Conservation (phyloP, 2,113 vertebrate species). For the Rhegmatorhina hoffmannsi region DNA sequence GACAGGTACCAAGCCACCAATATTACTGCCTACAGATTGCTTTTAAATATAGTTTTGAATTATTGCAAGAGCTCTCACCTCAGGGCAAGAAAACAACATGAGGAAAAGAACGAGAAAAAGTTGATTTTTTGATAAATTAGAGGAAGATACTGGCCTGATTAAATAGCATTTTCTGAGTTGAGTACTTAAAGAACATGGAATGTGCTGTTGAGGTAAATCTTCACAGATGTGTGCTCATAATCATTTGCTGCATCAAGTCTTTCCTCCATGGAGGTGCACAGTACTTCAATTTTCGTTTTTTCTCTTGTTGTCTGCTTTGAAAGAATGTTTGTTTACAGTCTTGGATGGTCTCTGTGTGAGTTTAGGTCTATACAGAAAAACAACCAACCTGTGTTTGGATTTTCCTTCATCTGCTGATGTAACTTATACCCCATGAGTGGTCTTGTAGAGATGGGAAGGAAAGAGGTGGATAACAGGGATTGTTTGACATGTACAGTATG, state of each 20-base stretch:
- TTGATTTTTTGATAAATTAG: neutral
- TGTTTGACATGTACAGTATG: fast-evolving
- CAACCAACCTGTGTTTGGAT: neutral
- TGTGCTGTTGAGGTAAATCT: neutral
- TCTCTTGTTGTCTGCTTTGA: neutral
- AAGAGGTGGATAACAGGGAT: neutral
- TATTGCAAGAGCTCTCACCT: neutral
- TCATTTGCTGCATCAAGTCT: neutral
- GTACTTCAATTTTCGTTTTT: neutral
- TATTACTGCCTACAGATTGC: neutral
- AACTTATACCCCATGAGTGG: fast-evolving
- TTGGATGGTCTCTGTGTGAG: neutral
- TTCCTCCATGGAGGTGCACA: neutral
- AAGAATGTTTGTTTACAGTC: neutral
- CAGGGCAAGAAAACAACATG: neutral
- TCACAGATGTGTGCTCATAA: neutral
- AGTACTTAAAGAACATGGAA: neutral
- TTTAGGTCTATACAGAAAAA: neutral
- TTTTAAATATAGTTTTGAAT: slow-evolving; percentile 23
- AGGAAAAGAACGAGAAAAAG: neutral
- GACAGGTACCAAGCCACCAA: neutral
- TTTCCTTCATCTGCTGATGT: neutral
- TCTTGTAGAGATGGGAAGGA: neutral
- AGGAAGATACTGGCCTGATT: neutral
- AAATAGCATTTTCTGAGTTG: neutral